phyloP scores from a whole-genome alignment of 2,797 vertebrate species.

The Cuniculus paca region DNA sequence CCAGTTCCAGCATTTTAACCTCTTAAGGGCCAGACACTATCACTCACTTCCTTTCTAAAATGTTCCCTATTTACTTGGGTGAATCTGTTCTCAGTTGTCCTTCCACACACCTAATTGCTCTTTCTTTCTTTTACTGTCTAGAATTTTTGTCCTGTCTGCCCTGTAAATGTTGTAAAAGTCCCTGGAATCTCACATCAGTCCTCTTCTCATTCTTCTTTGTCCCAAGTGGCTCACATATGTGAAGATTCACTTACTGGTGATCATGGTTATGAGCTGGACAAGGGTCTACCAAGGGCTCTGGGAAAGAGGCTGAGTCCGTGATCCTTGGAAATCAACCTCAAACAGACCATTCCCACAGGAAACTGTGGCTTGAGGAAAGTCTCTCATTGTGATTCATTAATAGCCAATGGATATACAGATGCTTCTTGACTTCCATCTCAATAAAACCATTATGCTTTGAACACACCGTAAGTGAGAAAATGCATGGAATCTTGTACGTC shows the following conservation, averaged over 20 bases:
- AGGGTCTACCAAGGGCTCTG: neutral
- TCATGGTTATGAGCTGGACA: neutral
- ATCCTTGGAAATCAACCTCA: neutral
- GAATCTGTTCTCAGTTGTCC: neutral
- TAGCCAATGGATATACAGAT: neutral
- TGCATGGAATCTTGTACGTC: neutral
- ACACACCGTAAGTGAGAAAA: neutral
- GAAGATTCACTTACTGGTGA: neutral
- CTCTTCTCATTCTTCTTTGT: neutral
- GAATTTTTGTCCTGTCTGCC: neutral
- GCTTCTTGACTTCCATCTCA: neutral
- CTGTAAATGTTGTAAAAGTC: neutral
- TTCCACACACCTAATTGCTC: neutral
- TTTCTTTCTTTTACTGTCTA: neutral
- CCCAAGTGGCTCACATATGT: fast-evolving
- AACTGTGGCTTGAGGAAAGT: neutral
- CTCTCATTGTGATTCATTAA: neutral
- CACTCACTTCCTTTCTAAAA: neutral
- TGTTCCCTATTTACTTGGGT: neutral
- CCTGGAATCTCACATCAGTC: too few relatives aligned
- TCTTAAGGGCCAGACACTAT: neutral
- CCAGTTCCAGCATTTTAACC: fast-evolving
- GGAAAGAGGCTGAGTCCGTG: neutral
- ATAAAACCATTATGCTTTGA: neutral
- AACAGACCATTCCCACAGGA: neutral